Evolutionary conservation across 1,140 invertebrate genomes (phyloP), one percentile per base, ranked within the genome.

Genomic region (fruit fly (Drosophila melanogaster)): DNA sequence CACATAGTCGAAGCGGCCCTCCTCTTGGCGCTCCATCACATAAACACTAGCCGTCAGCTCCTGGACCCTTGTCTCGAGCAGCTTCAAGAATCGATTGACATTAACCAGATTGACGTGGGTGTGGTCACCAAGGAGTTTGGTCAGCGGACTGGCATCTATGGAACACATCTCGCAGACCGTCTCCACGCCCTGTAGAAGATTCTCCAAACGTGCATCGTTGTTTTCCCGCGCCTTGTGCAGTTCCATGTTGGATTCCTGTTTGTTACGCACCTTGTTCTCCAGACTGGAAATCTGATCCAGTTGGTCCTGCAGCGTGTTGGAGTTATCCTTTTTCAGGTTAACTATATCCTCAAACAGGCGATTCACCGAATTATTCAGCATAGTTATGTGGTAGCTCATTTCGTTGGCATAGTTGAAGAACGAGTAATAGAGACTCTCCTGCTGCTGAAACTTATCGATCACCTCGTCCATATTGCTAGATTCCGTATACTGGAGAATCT

Each of bases 341-440:
- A 83, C 65, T 10, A 91, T 90, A n/a, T 91, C 81, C 30, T 75
- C 78, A 38, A 90, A 91, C 0, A 91, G 71, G 0, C 78, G 81
- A 22, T 90, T 91, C n/a, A 91, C 78, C 2, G 84, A 85, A 24
- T 91, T 90, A 50, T 91, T 90, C 0, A 91, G 72, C 43, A 91
- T 33, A 8, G 85, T 89, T 4, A 91, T 81, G 38, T 90, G 90
- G 49, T 87, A 90, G 57, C 79, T 90, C 70, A 91, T 83, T 62
- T 90, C 90, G 50, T 91, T 91, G 47, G 87, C 79, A n/a, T 91
- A 90, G 55, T 91, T 91, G 41, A 90, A 90, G 67, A 87, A 87
- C 0, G 90, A 90, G 66, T 90, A 91, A 54, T 85, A 89, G 15
- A 91, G 77, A 38, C 81, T 89, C 59, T 91, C 90, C 66, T 90